Evolutionary conservation across 2,113 vertebrate species (phyloP), one percentile per base, ranked within the genome.

Genomic region (Pterocles gutturalis): DNA sequence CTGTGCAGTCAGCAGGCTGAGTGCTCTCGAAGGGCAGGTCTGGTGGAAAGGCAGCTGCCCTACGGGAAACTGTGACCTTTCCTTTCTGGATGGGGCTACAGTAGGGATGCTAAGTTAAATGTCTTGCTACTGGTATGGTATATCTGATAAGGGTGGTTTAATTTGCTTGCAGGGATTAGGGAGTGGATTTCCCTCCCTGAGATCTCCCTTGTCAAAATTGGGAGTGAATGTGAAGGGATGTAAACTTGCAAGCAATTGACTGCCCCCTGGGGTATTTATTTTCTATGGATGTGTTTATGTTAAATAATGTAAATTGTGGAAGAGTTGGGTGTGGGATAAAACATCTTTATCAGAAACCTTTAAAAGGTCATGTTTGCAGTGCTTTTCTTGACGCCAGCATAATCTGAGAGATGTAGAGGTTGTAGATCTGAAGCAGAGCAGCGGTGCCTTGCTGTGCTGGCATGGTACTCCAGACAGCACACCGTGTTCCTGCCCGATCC

Each of bases 401-500:
- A 64, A n/a, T 26, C 31, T 16, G 54, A 29, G 94, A 65, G 58
- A 4, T 12, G 21, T 4, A 28, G 75, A 33, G 24, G 60, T 11
- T 17, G n/a, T 31, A 0, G 34, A 1, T 48, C 31, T 61, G 72
- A 64, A 75, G 49, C 5, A 2, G 45, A 70, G 64, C 25, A 43
- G 33, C 45, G 54, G 26, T 58, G 61, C 15, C n/a, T 65, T 22
- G 9, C 38, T 28, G 46, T 28, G 36, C 46, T 62, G 36, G 43
- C 25, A 10, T 26, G 11, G 3, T 9, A 13, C 45, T 31, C 17
- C 54, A 17, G n/a, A 18, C 45, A 38, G 26, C 41, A 31, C 48
- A 3, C 14, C 1, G 0, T 28, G 41, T 51, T 24, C 41, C 53
- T 15, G 17, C n/a, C 55, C 3, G 4, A 11, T 5, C 17, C 3